phyloP scores from a whole-genome alignment of 2,888 invertebrate genomes.

The Cephalotes varians region DNA sequence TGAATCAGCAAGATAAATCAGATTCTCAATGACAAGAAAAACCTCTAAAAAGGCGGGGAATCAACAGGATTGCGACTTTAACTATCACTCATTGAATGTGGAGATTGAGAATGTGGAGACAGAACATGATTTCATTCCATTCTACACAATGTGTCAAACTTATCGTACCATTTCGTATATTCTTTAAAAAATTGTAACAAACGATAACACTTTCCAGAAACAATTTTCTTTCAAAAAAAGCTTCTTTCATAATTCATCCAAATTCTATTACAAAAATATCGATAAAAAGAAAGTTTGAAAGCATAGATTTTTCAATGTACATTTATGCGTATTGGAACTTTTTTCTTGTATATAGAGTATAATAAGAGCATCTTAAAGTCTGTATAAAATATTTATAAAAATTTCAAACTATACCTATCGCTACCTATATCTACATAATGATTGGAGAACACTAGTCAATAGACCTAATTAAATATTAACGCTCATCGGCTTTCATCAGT shows the following conservation, averaged over 20 bases:
- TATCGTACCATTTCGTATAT: not conserved
- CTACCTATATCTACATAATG: not conserved
- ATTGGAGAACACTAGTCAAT: not conserved
- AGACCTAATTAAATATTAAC: slow-evolving; percentile 22
- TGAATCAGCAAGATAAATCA: slow-evolving; percentile 50
- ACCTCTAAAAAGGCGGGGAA: slow-evolving; percentile 13
- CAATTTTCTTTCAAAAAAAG: not conserved
- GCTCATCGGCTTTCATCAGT: not conserved
- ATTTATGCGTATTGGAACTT: not conserved
- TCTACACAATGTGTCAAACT: not conserved
- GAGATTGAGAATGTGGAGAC: slow-evolving; percentile 17
- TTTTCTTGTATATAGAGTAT: not conserved
- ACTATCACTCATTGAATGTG: slow-evolving; percentile 17
- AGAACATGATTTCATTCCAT: not conserved
- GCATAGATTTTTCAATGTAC: not conserved
- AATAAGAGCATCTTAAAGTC: not conserved
- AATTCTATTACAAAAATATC: not conserved
- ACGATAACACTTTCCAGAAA: not conserved
- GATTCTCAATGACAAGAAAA: slow-evolving; percentile 47
- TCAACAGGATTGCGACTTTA: slow-evolving; percentile 42
- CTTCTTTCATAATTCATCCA: not conserved
- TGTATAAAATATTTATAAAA: not conserved
- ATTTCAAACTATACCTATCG: no score
- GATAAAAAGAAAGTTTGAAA: not conserved
- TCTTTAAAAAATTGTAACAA: slow-evolving; percentile 5